Evolutionary conservation across 2,888 invertebrate genomes (phyloP).

Genomic region (Platycheirus rosarum): DNA sequence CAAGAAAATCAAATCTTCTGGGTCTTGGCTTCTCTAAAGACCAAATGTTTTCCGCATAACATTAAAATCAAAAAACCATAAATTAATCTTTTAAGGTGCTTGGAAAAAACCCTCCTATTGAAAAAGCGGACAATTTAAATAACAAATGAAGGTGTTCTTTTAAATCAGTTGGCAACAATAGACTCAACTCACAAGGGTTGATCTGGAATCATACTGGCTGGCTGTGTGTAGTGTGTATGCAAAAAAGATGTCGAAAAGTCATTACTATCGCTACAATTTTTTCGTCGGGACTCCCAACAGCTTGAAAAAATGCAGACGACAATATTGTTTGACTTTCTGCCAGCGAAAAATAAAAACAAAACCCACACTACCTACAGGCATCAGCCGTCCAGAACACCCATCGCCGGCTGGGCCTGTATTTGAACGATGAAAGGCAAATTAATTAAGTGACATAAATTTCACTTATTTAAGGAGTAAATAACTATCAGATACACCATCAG

Average conservation of each 20-base stretch:
- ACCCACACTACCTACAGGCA: not conserved
- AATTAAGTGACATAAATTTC: slow-evolving; percentile 74
- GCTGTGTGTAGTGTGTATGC: not conserved
- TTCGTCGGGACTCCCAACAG: not conserved
- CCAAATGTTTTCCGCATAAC: too few relatives aligned
- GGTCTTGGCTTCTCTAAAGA: too few relatives aligned
- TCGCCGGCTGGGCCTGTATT: slow-evolving; percentile 25
- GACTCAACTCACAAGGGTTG: slow-evolving; percentile 30
- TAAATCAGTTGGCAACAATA: slow-evolving; percentile 25
- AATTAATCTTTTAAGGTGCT: too few relatives aligned
- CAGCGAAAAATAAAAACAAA: slow-evolving; percentile 2
- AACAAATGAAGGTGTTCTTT: too few relatives aligned
- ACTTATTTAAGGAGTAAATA: slow-evolving; percentile 72
- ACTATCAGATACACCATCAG: slow-evolving; percentile 68
- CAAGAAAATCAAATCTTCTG: too few relatives aligned
- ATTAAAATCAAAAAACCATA: too few relatives aligned
- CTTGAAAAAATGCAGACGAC: slow-evolving; percentile 39
- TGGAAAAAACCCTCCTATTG: too few relatives aligned
- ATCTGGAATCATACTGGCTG: slow-evolving; percentile 26
- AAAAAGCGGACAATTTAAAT: too few relatives aligned
- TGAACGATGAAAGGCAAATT: slow-evolving; percentile 61
- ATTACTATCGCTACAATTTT: slow-evolving; percentile 28
- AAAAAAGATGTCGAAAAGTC: slow-evolving; percentile 28
- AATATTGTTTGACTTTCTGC: slow-evolving; percentile 60
- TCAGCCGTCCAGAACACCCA: not conserved